These are phyloP conservation scores for cat (Felis catus) DNA, from an alignment of 2,113 vertebrate genomes.

Conservation along the genomic window F.catus_Fca126_mat1.0 CM031414.1:116729501-116730000, in stretches of 20 bases:
- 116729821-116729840: not conserved
- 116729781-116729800: not conserved
- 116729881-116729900: not conserved
- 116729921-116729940: not conserved
- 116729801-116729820: not conserved
- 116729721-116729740: not conserved
- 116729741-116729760: not conserved
- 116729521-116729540: not conserved
- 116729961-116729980: not conserved
- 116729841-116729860: not conserved
- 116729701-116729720: not conserved
- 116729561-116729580: conserved; percentile 42
- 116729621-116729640: not conserved
- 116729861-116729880: not conserved
- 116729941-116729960: not conserved
- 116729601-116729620: conserved; percentile 43
- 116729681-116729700: not conserved
- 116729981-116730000: not conserved
- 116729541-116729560: conserved; percentile 23
- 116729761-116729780: not conserved
- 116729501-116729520: not conserved
- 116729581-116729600: not conserved
- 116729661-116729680: not conserved
- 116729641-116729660: not conserved
- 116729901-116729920: not conserved